phyloP scores from a whole-genome alignment of 92 coral and sea anemone genomes.

The Epizoanthus stellaris region DNA sequence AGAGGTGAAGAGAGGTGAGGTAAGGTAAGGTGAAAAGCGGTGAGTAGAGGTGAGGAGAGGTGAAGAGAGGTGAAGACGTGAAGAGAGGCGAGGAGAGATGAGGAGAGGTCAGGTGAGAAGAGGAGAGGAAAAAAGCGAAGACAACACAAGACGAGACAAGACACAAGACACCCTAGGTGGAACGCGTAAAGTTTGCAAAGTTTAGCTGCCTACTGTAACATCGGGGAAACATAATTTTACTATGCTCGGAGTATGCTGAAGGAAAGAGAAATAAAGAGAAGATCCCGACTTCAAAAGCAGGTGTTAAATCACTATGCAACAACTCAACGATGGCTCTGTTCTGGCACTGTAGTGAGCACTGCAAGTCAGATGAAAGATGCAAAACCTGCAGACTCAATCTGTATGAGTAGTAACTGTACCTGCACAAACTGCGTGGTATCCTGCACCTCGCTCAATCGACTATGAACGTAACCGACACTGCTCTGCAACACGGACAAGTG shows the following conservation, averaged over 20 bases:
- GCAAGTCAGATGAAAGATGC: too few species aligned
- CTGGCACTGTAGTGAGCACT: too few species aligned
- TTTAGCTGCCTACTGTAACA: too few species aligned
- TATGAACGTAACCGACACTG: constrained; percentile 81
- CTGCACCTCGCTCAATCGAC: constrained; percentile 64
- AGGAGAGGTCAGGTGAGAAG: not conserved
- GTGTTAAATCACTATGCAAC: too few species aligned
- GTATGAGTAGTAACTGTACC: constrained; percentile 45
- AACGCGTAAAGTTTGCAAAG: not conserved
- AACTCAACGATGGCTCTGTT: too few species aligned
- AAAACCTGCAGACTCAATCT: too few species aligned
- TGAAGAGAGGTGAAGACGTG: not conserved
- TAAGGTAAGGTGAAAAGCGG: too few species aligned
- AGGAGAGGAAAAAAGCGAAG: not conserved
- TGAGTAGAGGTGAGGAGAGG: not conserved
- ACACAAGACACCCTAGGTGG: not conserved
- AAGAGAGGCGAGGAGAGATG: not conserved
- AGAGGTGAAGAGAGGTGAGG: not conserved
- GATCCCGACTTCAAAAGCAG: too few species aligned
- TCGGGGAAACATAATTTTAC: too few species aligned
- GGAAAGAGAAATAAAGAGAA: too few species aligned
- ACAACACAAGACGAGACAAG: too few species aligned
- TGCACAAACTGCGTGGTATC: constrained; percentile 84
- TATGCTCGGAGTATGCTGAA: too few species aligned
- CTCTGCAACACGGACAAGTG: constrained; percentile 79